Evolutionary conservation across 2,797 vertebrate species (phyloP), one percentile per base, ranked within the genome.

Genomic region (Tamandua tetradactyla): DNA sequence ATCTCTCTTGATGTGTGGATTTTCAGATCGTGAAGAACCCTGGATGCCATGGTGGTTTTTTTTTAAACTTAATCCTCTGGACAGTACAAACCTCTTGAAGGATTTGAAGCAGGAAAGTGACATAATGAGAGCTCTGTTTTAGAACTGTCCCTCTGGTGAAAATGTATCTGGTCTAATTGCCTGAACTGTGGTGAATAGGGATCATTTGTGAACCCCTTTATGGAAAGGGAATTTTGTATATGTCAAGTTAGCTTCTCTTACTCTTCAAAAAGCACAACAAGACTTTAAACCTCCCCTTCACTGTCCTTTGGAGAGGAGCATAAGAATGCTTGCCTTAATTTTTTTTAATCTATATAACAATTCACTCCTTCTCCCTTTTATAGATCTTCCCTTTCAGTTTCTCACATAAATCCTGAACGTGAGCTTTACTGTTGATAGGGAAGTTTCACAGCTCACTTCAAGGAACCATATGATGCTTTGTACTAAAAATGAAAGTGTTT

Each of bases 401-500:
- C 47, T 86, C 47, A 20, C 7, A 1, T 49, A 32, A 62, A 44
- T 86, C 52, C 25, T 25, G 22, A 87, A 20, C 49, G 22, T 75
- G 89, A 85, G 59, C 27, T 47, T 79, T 30, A 12, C 12, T 79
- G 71, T 85, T 72, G 47, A 55, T 37, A 85, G 93, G 93, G 87
- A 91, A 86, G 91, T 93, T 88, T 94, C 66, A 42, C 30, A 87
- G 86, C 75, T 83, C 20, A 18, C 76, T 93, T 42, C 57, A 81
- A 37, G 82, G 78, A 94, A 81, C 68, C 68, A 32, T 14, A 42
- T 40, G 69, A 74, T 82, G 15, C 27, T 25, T 89, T 23, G n/a
- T 69, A 86, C 80, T 96, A 52, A 87, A 59, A 91, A 42, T 76
- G 95, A 96, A 95, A 98, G 97, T 91, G 52, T 87, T 89, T 81